Base-by-base conservation (phyloP, 1,140 invertebrate genomes). In the Drosophila navojoa region DNA sequence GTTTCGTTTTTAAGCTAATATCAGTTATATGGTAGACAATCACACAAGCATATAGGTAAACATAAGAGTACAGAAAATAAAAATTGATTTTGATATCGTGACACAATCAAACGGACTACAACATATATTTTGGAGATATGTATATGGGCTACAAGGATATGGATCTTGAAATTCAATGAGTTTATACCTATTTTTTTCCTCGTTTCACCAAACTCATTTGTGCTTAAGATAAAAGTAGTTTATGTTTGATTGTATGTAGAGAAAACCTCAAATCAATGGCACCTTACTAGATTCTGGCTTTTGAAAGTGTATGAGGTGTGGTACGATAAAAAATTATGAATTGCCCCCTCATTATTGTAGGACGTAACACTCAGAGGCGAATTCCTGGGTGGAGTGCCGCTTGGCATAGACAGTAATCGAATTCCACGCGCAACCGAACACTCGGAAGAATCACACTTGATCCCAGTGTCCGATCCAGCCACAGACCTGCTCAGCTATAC, bases 1-100 rank as follows among this genome's bases (percentile, higher is more conserved):
- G 29, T 74, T 85, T 70, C 42, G 58, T 72, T 71, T 60, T 63
- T 55, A 72, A 62, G 35, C 85, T 90, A 81, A 77, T 90, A 90
- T 86, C 87, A 86, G 77, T 86, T 77, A 69, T 79, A 66, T 61
- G 40, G 64, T 72, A 89, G 79, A 89, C 84, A 80, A 89, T 89
- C 84, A 89, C 85, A 89, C 84, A 89, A 74, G 73, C 70, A 82
- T 79, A 87, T 66, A 87, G 75, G 68, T 63, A 80, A 77, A 85
- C 74, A 85, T 74, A 67, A 67, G 42, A 76, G 72, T 72, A 47
- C 25, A 78, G 22, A 67, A 67, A 77, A 63, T 40, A 62, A 42
- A 61, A 69, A 68, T 58, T 74, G 47, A 64, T 58, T 44, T 63
- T 13, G 47, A 67, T 67, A 59, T 71, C 42, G 50, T 55, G 42